Evolutionary conservation across 2,888 invertebrate genomes (phyloP).

Genomic region (Tridacna gigas): DNA sequence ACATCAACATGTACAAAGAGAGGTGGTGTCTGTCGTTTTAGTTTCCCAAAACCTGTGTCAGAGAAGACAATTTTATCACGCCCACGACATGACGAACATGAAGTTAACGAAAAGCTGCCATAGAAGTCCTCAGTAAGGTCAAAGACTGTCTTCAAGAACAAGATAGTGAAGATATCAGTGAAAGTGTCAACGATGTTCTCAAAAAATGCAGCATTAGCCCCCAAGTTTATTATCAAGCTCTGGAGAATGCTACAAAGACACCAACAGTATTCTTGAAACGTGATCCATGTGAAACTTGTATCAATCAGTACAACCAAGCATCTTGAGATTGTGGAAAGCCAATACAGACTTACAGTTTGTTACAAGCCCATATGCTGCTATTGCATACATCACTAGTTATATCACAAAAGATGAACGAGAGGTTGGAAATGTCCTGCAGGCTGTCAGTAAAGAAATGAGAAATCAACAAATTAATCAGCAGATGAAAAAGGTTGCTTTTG

Average conservation of each 20-base stretch:
- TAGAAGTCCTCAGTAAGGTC: slow-evolving; percentile 31
- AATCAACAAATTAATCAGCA: slow-evolving; percentile 25
- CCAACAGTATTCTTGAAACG: slow-evolving; percentile 37
- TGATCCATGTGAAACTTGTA: slow-evolving; percentile 20
- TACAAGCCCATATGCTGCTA: slow-evolving; percentile 79
- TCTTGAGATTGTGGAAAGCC: slow-evolving; percentile 21
- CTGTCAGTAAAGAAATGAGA: slow-evolving; percentile 32
- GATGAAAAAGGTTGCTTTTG: slow-evolving; percentile 49
- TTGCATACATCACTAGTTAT: slow-evolving; percentile 75
- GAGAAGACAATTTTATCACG: slow-evolving; percentile 21
- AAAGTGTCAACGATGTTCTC: slow-evolving; percentile 25
- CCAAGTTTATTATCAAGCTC: slow-evolving; percentile 29
- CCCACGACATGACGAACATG: slow-evolving; percentile 23
- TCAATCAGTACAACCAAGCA: slow-evolving; percentile 12
- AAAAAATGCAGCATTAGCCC: slow-evolving; percentile 19
- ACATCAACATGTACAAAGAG: slow-evolving; percentile 46
- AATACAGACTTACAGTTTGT: slow-evolving; percentile 58
- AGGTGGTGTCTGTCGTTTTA: slow-evolving; percentile 41
- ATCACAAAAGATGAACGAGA: slow-evolving; percentile 60
- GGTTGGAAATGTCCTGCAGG: slow-evolving; percentile 37
- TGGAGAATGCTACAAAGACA: slow-evolving; percentile 33
- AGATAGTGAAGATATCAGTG: slow-evolving; percentile 28
- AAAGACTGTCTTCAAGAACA: slow-evolving; percentile 42
- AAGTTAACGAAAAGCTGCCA: slow-evolving; percentile 26
- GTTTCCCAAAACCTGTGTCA: slow-evolving; percentile 40